Base-by-base conservation (phyloP, 2,888 invertebrate species). In the Gnatocerus cornutus region DNA sequence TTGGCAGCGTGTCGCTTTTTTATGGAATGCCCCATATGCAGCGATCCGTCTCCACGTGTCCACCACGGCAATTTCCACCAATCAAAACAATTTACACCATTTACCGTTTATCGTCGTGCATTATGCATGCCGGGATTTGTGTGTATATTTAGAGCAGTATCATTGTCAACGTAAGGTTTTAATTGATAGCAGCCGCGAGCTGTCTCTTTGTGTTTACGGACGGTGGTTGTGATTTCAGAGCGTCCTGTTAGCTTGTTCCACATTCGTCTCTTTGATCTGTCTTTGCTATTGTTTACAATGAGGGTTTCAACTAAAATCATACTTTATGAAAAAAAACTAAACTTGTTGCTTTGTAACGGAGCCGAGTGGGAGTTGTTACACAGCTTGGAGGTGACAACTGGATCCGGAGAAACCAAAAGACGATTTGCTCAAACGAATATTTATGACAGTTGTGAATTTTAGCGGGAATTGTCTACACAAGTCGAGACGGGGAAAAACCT, bases 121-220 rank as follows among this genome's bases (percentile, higher is more conserved):
- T 59, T 33, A 59, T 59, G 58, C 29, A 27, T 12, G 16, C 37
- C 58, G 13, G 9, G n/a, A n/a, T 7, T 58, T 16, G 12, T 58
- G 46, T 45, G 9, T 59, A 59, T 59, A 33, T 59, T 16, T 59
- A 59, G 59, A 30, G 3, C 21, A 33, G 9, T 16, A 37, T 33
- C 46, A 48, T 30, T 59, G 59, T 33, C 59, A 59, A 33, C 43
- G 58, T 45, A 3, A 29, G 29, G 59, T 46, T 59, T 59, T 59
- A 59, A 59, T 59, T 59, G 59, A 59, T 59, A 59, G 10, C 59
- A 59, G 59, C 59, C 59, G 30, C 59, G 4, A 61, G 61, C 50
- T 14, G 33, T 16, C 48, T 16, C 48, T 61, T 61, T 50, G 46
- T 46, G 33, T 58, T 58, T 58, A 29, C 45, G 13, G 58, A 27